Evolutionary conservation across 2,113 vertebrate genomes (phyloP).

Genomic region (Gymnobelideus leadbeateri): DNA sequence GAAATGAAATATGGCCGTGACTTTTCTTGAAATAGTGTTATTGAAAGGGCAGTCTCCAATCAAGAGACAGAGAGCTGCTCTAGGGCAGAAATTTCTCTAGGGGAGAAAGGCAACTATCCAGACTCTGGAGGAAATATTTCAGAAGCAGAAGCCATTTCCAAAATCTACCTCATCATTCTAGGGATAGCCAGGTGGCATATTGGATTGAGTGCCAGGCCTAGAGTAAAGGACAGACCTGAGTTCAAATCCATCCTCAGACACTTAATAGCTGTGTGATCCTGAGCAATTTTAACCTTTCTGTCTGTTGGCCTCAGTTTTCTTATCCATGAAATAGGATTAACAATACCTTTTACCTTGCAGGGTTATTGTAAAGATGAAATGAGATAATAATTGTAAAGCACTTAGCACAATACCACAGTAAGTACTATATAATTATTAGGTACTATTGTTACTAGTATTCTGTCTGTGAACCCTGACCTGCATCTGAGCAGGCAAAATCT

Average conservation of each 20-base stretch:
- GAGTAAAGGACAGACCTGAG: neutral
- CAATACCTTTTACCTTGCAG: neutral
- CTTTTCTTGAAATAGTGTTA: neutral
- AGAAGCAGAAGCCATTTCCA: neutral
- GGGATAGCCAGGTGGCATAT: neutral
- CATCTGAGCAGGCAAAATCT: neutral
- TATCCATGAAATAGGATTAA: neutral
- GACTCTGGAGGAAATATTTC: neutral
- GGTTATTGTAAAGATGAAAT: neutral
- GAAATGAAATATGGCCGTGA: neutral
- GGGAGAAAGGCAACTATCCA: neutral
- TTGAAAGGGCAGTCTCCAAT: neutral
- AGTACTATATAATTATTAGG: neutral
- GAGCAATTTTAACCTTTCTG: neutral
- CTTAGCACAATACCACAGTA: neutral
- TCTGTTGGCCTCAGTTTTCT: neutral
- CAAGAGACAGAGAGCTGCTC: neutral
- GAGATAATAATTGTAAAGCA: neutral
- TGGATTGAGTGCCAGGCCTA: neutral
- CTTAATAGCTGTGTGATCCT: neutral
- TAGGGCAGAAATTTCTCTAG: neutral
- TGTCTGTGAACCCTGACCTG: neutral
- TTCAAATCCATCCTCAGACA: neutral
- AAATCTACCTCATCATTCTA: neutral
- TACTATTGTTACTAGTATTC: neutral